Base-by-base conservation (phyloP, 2,797 vertebrate species). In the Taeniopygia guttata region DNA sequence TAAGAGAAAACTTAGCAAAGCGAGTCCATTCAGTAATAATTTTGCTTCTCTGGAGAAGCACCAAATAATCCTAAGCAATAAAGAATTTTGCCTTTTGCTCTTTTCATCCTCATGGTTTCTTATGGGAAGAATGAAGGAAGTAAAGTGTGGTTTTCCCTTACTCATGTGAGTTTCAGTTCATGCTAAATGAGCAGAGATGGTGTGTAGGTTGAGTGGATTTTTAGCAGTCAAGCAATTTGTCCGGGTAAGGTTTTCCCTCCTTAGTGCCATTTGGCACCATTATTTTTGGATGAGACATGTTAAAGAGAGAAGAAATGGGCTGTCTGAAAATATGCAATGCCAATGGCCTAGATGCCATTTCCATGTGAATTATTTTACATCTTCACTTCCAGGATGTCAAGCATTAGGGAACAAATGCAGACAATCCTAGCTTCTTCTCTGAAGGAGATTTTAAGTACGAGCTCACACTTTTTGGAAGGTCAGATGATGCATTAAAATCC, bases 401-500 rank as follows among this genome's bases (percentile, higher is more conserved):
- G 52, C 5, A 4, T 68, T 66, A 68, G 21, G 36, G 55, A 84
- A 67, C 48, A 76, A 87, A 87, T 83, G 49, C 73, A 91, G 84
- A 56, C 46, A 83, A 38, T 29, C n/a, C 72, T 56, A 42, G 23
- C 45, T 70, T 17, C 29, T 92, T 67, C 54, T 82, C 55, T 64
- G 62, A 85, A 80, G 27, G 42, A 85, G 59, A 56, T 64, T 0
- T 0, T 51, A 74, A 48, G 56, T 83, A 83, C 0, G 2, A 79
- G 30, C 46, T 90, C 29, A 48, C 1, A 5, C 18, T 75, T 92
- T 93, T 67, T 91, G 68, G 62, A 78, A 79, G 58, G 58, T 93
- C 78, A 89, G 88, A 86, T 84, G 60, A 72, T 77, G 49, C 82
- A 81, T 84, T 75, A 85, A 90, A 93, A 52, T 52, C 42, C 72